Evolutionary conservation across 1,140 invertebrate genomes (phyloP).

Genomic region (Drosophila lowei): DNA sequence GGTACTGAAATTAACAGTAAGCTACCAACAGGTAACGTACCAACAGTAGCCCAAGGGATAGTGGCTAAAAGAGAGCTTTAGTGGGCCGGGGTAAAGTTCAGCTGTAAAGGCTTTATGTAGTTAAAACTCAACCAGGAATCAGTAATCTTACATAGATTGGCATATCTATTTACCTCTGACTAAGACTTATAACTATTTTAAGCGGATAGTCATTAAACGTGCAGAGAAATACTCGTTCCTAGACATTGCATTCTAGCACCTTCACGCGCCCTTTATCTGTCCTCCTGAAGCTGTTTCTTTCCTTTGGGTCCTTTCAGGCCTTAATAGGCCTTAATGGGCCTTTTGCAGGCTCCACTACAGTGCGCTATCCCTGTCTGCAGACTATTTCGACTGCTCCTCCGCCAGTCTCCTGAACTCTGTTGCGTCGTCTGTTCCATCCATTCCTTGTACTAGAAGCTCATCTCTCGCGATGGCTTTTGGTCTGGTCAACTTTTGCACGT

Average conservation of each 20-base stretch:
- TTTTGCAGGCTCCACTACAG: constrained; percentile 67
- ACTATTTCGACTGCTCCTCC: constrained; percentile 26
- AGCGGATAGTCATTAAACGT: too few relatives aligned
- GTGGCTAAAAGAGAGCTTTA: too few relatives aligned
- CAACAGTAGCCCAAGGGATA: too few relatives aligned
- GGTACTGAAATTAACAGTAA: constrained; percentile 42
- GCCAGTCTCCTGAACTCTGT: not conserved
- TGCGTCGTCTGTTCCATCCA: not conserved
- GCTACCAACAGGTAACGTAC: constrained; percentile 18
- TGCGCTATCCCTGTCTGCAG: constrained; percentile 36
- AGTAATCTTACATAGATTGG: too few relatives aligned
- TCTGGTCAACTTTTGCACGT: constrained; percentile 73
- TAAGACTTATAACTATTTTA: too few relatives aligned
- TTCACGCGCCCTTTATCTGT: not conserved
- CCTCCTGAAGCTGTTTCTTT: constrained; percentile 35
- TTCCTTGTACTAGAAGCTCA: constrained; percentile 18
- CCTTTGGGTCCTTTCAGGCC: constrained; percentile 58
- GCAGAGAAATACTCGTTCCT: not conserved
- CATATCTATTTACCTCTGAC: too few relatives aligned
- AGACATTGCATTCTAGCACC: not conserved
- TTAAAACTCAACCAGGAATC: too few relatives aligned
- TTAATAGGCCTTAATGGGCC: constrained; percentile 70
- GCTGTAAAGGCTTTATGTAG: too few relatives aligned
- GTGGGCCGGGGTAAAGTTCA: too few relatives aligned
- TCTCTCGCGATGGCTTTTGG: too few relatives aligned